These are phyloP conservation scores for Pseudomyrmex cubaensis DNA, from an alignment of 1,140 invertebrate species.

Conservation along the genomic window DNA sequence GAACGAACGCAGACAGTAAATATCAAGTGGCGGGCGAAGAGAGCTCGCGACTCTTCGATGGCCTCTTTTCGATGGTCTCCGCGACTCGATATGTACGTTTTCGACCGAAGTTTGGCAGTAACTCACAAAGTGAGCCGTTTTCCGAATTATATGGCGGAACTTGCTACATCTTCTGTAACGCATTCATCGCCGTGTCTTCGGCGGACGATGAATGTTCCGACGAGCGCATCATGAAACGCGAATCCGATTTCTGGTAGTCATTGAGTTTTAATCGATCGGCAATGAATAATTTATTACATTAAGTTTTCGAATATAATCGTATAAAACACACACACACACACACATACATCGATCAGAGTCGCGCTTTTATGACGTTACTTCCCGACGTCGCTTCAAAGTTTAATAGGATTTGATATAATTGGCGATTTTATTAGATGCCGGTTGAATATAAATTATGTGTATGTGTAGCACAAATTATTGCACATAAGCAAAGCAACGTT, in stretches of 20 bases:
- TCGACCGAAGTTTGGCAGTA: slow-evolving; percentile 33
- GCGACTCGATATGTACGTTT: slow-evolving; percentile 40
- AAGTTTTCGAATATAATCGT: neutral
- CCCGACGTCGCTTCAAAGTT: slow-evolving; percentile 28
- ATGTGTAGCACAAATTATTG: neutral
- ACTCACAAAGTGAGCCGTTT: slow-evolving; percentile 29
- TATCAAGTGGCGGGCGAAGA: neutral
- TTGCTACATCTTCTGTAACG: slow-evolving; percentile 22
- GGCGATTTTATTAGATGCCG: slow-evolving; percentile 41
- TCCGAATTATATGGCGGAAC: slow-evolving; percentile 29
- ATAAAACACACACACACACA: too few species aligned
- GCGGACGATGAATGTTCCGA: slow-evolving; percentile 26
- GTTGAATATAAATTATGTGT: slow-evolving; percentile 46
- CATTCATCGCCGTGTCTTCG: slow-evolving; percentile 48
- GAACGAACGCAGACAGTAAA: neutral
- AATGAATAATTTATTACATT: slow-evolving; percentile 1
- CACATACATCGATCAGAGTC: too few species aligned
- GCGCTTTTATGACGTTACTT: neutral
- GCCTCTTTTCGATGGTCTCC: slow-evolving; percentile 31
- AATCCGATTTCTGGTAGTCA: neutral
- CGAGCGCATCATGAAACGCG: neutral
- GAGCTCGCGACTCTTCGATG: slow-evolving; percentile 14
- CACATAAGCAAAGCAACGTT: slow-evolving; percentile 12
- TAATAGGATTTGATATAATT: slow-evolving; percentile 55
- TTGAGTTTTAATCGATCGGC: neutral